Evolutionary conservation across 2,888 invertebrate species (phyloP).

Genomic region (Gastracanthus pulcherrimus): DNA sequence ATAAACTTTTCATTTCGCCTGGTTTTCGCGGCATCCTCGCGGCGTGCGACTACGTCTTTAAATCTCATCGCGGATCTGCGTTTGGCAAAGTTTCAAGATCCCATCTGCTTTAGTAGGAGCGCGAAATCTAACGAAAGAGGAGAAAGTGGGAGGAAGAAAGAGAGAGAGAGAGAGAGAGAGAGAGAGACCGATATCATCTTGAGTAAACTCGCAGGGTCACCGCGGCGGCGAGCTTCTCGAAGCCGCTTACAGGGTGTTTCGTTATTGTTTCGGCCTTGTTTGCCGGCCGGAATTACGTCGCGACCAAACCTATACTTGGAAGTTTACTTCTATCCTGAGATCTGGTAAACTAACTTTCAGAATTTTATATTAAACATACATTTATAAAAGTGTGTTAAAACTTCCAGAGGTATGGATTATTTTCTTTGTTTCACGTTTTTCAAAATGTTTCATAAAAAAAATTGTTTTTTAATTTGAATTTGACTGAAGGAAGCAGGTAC

Average conservation of each 20-base stretch:
- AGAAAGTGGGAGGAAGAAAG: constrained; percentile 50
- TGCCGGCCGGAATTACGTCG: constrained; percentile 52
- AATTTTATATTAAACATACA: too few species aligned
- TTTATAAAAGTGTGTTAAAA: too few species aligned
- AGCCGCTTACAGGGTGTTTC: constrained; percentile 73
- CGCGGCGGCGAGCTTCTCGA: constrained; percentile 60
- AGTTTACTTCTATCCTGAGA: not conserved
- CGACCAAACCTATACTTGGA: constrained; percentile 51
- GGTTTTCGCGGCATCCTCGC: constrained; percentile 16
- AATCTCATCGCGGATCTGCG: constrained; percentile 59
- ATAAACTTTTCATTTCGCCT: constrained; percentile 53
- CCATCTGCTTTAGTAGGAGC: constrained; percentile 71
- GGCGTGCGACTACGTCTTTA: constrained; percentile 68
- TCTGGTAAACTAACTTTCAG: not conserved
- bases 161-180: constrained; percentile 24
- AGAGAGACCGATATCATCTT: constrained; percentile 72
- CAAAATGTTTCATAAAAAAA: too few species aligned
- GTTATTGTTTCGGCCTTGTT: constrained; percentile 61
- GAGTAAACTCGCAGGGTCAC: constrained; percentile 70
- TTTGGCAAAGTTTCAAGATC: constrained; percentile 74
- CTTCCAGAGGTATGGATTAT: too few species aligned
- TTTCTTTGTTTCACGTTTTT: too few species aligned
- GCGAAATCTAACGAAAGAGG: constrained; percentile 71
- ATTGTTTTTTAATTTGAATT: too few species aligned
- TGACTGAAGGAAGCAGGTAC: too few species aligned